Evolutionary conservation across 1,140 invertebrate genomes (phyloP), one percentile per base, ranked within the genome.

Genomic region (Semibalanus balanoides): DNA sequence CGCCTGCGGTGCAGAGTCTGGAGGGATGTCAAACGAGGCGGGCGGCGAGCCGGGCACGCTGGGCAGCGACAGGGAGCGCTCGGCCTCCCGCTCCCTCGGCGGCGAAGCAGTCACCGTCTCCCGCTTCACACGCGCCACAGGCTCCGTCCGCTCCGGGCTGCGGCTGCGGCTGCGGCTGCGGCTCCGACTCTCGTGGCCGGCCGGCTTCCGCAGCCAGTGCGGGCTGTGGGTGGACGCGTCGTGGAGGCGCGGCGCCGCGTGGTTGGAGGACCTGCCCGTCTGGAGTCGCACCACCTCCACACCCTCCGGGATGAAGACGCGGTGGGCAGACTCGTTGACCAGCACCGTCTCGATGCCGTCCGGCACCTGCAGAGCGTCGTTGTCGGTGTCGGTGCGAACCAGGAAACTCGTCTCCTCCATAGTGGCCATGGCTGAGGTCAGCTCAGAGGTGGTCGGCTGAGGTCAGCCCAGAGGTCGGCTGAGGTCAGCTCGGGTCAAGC

Each of bases 331-430:
- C 7, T 30, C n/a, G 70, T 30, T 30, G 28, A 72, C 70, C n/a
- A 72, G 11, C n/a, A 72, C 70, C 70, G 70, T 72, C 29, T 72
- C 70, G 28, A 72, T 30, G 29, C 70, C 70, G 70, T 72, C 70
- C 19, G 70, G 70, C 70, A 72, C 70, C 3, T 22, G 29, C 70
- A 72, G 5, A 3, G 70, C 70, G 70, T 72, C 70, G 70, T 72
- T 28, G 28, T 30, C 70, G 70, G 11, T 27, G 70, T 29, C 70
- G 19, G 70, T 72, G 11, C 22, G 51, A 14, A 64, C 51, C 51
- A 19, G 3, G 1, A 64, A 25, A 7, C 7, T 64, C 14, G 51
- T 64, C 51, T 64, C 51, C 14, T 25, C 22, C 51, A 64, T 64
- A 1, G 51, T 3, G 7, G 51, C 11, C 51, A 64, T 64, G 51